Base-by-base conservation (phyloP, 2,888 invertebrate species). In the Andrena chrysosceles region DNA sequence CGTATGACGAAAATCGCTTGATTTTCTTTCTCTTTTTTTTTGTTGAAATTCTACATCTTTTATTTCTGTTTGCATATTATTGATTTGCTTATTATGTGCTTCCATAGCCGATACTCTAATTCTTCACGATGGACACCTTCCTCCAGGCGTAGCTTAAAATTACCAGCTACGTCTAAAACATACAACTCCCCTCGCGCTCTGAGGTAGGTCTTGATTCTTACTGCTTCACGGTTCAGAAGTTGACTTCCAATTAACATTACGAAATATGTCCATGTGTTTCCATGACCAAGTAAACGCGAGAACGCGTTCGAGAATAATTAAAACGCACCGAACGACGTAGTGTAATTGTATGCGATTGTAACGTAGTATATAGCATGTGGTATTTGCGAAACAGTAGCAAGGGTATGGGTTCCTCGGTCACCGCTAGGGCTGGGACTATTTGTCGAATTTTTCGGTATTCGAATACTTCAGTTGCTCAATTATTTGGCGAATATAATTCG, bases 71-170 rank as follows among this genome's bases (percentile, higher is more conserved):
- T 66, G 62, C 68, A 67, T 82, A 67, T 87, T 78, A 85, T 85
- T 84, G 64, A 81, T 85, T 49, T 82, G 80, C 77, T 86, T 86
- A 62, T 88, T 83, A 76, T 90, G 35, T 87, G 85, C 83, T 91
- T 87, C 89, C 87, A 90, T 93, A 92, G 90, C 88, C 89, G 86
- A 78, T 90, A 90, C 77, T 85, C 87, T 90, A 92, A 85, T 89
- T 89, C 88, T 59, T 86, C 91, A 67, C 90, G 88, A 87, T 85
- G 89, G 86, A 69, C 85, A 88, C 85, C 90, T 68, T 82, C 89
- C 72, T 60, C 91, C 75, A 91, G 89, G 79, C 90, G 91, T 86
- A 84, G 85, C 78, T 83, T 89, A 86, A 92, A 87, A 87, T 63
- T 84, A 10, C 72, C 81, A 73, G 49, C 82, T 70, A 71, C 83